phyloP scores from a whole-genome alignment of 92 coral and sea anemone genomes.

The Metridium senile region DNA sequence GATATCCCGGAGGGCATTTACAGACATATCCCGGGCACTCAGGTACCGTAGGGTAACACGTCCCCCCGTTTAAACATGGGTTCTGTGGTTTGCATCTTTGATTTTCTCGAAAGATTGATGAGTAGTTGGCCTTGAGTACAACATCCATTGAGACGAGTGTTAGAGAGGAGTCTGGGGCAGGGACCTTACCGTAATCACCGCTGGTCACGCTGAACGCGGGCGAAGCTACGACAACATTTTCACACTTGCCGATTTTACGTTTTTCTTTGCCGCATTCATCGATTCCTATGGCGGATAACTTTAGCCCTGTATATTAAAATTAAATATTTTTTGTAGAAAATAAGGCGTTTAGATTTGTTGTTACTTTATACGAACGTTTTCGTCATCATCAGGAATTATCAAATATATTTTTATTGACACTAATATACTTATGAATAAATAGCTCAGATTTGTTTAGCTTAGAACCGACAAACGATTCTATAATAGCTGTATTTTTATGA shows the following conservation, averaged over 20 bases:
- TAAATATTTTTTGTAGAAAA: too few species aligned
- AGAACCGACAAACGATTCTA: too few species aligned
- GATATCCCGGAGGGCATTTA: slow-evolving; percentile 59
- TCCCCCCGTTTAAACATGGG: slow-evolving; percentile 83
- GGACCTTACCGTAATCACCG: slow-evolving; percentile 85
- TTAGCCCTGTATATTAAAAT: slow-evolving; percentile 39
- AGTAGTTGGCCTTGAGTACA: slow-evolving; percentile 52
- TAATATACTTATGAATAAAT: too few species aligned
- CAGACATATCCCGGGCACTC: slow-evolving; percentile 75
- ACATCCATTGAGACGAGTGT: slow-evolving; percentile 86
- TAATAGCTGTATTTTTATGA: too few species aligned
- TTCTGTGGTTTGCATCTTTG: slow-evolving; percentile 43
- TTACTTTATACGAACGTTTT: too few species aligned
- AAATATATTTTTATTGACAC: too few species aligned
- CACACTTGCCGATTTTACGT: slow-evolving; percentile 74
- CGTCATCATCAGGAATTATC: too few species aligned
- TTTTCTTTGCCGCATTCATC: slow-evolving; percentile 88
- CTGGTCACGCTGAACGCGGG: slow-evolving; percentile 79
- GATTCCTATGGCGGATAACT: slow-evolving; percentile 73
- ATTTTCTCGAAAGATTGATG: slow-evolving; percentile 41
- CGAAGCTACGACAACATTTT: slow-evolving; percentile 63
- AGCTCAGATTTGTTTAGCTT: too few species aligned
- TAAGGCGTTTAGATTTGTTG: too few species aligned
- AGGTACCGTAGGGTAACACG: slow-evolving; percentile 71
- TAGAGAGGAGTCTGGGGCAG: slow-evolving; percentile 69